phyloP scores from a whole-genome alignment of 2,888 invertebrate species.

The Melanostoma scalare region DNA sequence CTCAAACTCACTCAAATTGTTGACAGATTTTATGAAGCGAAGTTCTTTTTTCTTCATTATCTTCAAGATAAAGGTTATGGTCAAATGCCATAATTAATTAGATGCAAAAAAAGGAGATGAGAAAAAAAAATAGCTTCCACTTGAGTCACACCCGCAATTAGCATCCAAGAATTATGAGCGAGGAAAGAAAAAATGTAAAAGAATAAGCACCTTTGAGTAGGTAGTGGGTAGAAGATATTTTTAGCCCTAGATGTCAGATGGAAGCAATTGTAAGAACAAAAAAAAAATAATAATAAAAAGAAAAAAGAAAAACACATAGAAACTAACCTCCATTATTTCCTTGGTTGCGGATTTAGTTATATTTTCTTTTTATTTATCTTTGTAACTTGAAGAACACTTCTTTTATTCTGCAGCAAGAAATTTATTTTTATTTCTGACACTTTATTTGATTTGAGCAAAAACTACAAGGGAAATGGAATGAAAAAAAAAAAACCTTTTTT shows the following conservation, averaged over 20 bases:
- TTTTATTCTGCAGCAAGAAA: conserved; percentile 25
- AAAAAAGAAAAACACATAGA: conserved; percentile 12
- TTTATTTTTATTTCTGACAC: conserved; percentile 49
- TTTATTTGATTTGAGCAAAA: conserved; percentile 30
- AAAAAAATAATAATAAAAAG: background rate
- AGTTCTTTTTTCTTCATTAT: conserved; percentile 14
- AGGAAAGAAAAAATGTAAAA: conserved; percentile 15
- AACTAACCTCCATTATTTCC: conserved; percentile 68
- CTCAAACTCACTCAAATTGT: conserved; percentile 20
- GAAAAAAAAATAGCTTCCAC: conserved; percentile 23
- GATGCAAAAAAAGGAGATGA: conserved; percentile 42
- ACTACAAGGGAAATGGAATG: conserved; percentile 23
- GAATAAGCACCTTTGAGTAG: conserved; percentile 25
- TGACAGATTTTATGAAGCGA: conserved; percentile 40
- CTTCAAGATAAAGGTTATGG: conserved; percentile 66
- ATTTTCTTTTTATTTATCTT: conserved; percentile 45
- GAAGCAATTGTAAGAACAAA: conserved; percentile 32
- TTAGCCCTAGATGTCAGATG: conserved; percentile 55
- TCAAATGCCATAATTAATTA: conserved; percentile 66
- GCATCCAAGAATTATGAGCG: conserved; percentile 18
- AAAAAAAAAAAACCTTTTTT: conserved; percentile 29
- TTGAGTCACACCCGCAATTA: conserved; percentile 69
- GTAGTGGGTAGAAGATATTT: conserved; percentile 50
- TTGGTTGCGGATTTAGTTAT: conserved; percentile 34
- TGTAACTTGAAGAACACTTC: conserved; percentile 44